Evolutionary conservation across 1,140 invertebrate genomes (phyloP).

Genomic region (Propsilocerus akamusi): DNA sequence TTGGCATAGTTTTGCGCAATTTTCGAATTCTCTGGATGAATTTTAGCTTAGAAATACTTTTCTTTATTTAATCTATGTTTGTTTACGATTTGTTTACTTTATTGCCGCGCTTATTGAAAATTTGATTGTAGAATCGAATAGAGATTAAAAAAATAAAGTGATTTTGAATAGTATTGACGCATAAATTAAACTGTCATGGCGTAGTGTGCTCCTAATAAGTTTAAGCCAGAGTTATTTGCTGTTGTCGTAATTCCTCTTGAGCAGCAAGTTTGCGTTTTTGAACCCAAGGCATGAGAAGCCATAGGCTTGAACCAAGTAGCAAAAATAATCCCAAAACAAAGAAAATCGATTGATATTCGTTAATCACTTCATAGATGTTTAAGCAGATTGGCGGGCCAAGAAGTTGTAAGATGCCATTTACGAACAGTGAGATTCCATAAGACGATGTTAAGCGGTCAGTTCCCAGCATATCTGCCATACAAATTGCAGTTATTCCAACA

Average conservation of each 20-base stretch:
- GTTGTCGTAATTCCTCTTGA: background rate
- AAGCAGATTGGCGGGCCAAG: conserved; percentile 63
- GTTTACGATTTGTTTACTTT: too few species aligned
- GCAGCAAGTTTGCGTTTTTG: background rate
- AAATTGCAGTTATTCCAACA: conserved; percentile 64
- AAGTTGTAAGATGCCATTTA: conserved; percentile 62
- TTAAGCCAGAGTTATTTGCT: background rate
- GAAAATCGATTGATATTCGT: conserved; percentile 48
- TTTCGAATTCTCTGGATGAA: background rate
- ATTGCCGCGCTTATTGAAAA: background rate
- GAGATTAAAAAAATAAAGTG: background rate
- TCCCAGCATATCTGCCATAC: conserved; percentile 70
- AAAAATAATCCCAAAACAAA: conserved; percentile 48
- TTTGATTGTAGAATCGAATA: background rate
- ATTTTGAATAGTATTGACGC: background rate
- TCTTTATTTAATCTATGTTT: too few species aligned
- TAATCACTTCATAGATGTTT: conserved; percentile 37
- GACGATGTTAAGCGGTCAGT: conserved; percentile 64
- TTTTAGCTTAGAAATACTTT: too few species aligned
- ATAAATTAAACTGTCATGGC: background rate
- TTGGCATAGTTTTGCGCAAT: background rate
- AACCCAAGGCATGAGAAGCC: conserved; percentile 44
- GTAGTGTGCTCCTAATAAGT: background rate
- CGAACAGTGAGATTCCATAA: conserved; percentile 66
- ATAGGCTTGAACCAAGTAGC: conserved; percentile 49